These are phyloP conservation scores for Pseudochaenichthys georgianus DNA, from an alignment of 2,797 vertebrate species.

Conservation along the genomic window DNA sequence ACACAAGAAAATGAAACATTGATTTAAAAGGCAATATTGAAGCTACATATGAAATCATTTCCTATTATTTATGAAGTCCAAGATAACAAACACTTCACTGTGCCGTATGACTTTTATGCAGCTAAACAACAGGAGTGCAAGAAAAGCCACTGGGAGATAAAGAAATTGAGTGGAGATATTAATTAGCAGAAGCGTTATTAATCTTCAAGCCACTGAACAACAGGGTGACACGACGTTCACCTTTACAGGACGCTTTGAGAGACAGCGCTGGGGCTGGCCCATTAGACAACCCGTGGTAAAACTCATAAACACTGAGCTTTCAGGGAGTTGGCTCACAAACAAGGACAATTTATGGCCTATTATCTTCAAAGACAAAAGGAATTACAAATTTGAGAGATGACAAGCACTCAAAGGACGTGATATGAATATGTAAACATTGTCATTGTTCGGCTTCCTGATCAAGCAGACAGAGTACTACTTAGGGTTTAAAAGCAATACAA, in stretches of 20 bases:
- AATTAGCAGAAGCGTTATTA: constrained; percentile 79
- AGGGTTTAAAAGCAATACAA: constrained; percentile 66
- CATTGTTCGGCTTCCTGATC: constrained; percentile 58
- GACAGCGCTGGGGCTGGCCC: constrained; percentile 55
- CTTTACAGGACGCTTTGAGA: constrained; percentile 78
- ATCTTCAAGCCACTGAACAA: constrained; percentile 71
- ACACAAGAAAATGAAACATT: constrained; percentile 54
- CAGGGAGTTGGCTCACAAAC: constrained; percentile 83
- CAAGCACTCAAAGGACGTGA: constrained; percentile 79
- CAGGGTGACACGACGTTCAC: constrained; percentile 75
- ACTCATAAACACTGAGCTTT: constrained; percentile 83
- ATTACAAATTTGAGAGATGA: constrained; percentile 84
- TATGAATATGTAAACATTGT: constrained; percentile 82
- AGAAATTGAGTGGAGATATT: constrained; percentile 78
- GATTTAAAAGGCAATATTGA: constrained; percentile 26
- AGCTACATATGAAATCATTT: constrained; percentile 31
- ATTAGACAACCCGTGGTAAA: constrained; percentile 76
- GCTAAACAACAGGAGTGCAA: constrained; percentile 54
- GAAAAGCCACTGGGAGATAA: constrained; percentile 65
- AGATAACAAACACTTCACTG: constrained; percentile 30
- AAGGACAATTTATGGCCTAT: constrained; percentile 87
- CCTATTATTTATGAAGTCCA: constrained; percentile 27
- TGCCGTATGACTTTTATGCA: constrained; percentile 9
- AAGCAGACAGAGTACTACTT: constrained; percentile 47
- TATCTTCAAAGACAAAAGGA: constrained; percentile 86